These are phyloP conservation scores for Chionomys nivalis DNA, from an alignment of 2,113 vertebrate species.

Conservation along the genomic window DNA sequence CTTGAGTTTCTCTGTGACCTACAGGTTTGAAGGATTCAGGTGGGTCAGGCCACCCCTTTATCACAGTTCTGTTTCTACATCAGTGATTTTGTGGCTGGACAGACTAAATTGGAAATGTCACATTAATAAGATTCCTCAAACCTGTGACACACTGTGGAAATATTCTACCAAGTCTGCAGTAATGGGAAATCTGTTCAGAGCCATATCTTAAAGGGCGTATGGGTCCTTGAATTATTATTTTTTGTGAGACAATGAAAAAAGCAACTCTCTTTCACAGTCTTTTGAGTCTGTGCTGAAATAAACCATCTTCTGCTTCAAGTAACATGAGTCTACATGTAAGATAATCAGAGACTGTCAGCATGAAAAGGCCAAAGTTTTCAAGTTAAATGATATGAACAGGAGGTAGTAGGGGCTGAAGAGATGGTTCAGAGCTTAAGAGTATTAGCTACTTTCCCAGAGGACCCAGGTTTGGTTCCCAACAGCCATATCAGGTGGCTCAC, in stretches of 20 bases:
- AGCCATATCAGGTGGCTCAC: background rate
- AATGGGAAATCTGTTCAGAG: background rate
- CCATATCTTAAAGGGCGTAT: background rate
- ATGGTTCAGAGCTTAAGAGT: background rate
- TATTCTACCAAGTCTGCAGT: background rate
- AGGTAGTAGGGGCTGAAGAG: background rate
- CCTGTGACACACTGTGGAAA: background rate
- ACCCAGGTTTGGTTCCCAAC: background rate
- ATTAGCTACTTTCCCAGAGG: background rate
- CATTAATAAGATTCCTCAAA: background rate
- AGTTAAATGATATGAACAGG: background rate
- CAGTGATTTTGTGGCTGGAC: background rate
- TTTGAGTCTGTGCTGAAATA: conserved; percentile 45
- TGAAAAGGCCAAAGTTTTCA: background rate
- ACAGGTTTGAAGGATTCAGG: background rate
- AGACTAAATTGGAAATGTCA: conserved; percentile 43
- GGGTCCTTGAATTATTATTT: conserved; percentile 21
- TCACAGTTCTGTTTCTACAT: background rate
- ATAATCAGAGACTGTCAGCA: background rate
- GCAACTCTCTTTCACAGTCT: background rate
- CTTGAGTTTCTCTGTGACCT: background rate
- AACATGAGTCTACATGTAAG: background rate
- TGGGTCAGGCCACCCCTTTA: background rate
- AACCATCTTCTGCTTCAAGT: background rate
- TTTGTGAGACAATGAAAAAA: conserved; percentile 44